Evolutionary conservation across 2,797 vertebrate genomes (phyloP), one percentile per base, ranked within the genome.

Genomic region (Echiichthys vipera): DNA sequence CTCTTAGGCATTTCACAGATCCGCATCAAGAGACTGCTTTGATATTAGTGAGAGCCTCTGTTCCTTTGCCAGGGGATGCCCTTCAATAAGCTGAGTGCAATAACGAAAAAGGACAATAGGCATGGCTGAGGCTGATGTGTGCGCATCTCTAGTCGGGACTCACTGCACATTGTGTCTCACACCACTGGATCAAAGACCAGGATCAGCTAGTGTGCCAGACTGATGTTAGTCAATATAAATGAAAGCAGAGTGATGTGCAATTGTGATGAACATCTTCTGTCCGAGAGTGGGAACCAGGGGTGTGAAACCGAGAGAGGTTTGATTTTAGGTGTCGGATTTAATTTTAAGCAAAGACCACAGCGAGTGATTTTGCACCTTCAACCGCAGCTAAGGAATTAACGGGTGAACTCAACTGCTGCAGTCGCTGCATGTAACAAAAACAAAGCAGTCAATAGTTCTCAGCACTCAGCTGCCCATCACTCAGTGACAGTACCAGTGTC

Each of bases 61-160:
- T 85, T 88, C 70, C 78, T 40, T 65, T 80, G 85, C 86, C 85
- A 91, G 77, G 62, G 65, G 70, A 81, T 72, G 74, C 53, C 65
- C 65, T 76, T 77, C 76, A 85, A 76, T 77, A 73, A 80, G 71
- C 77, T 57, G 74, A 77, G 74, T 22, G 81, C 77, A 85, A 80
- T 58, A 81, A 81, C 73, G 74, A 51, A 71, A 67, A 63, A 25
- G 56, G 51, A 72, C 43, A 22, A 0, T 11, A 71, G 67, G 54
- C 67, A 78, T 34, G 63, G 61, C 69, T 59, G 59, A 65, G 50
- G 70, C 81, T 55, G 50, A 68, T 55, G 66, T 27, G 68, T 71
- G 51, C 53, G 49, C 57, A 47, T 77, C 79, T 78, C 53, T 61
- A 47, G 39, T 22, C 46, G 36, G 59, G 55, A 65, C 61, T 69